A percentile compares a stretch with the other conserved stretches of the same genome.
Evolutionary conservation across 2,113 vertebrate species (phyloP).

Genomic region (Austrofundulus limnaeus): DNA sequence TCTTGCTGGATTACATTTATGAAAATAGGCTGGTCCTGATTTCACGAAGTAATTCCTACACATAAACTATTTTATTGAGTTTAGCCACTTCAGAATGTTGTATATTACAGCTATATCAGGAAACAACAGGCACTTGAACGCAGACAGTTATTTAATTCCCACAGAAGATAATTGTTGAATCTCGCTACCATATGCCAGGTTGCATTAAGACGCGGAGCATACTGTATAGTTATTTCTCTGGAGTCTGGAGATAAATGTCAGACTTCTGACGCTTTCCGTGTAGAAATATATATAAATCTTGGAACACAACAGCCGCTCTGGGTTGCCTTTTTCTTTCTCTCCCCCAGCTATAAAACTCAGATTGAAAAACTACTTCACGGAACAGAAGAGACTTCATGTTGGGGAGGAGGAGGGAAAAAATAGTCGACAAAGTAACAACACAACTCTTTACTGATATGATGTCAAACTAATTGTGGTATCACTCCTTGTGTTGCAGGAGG

Average conservation of each 20-base stretch:
- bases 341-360: background rate
- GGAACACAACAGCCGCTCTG: constrained; percentile 3
- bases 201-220: constrained; percentile 24
- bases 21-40: no score
- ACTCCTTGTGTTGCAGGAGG: constrained; percentile 19
- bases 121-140: constrained; percentile 4
- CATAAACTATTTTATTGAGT: no score
- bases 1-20: no score
- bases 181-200: background rate
- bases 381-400: background rate
- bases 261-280: background rate
- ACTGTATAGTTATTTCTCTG: constrained; percentile 10
- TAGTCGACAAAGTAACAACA: constrained; percentile 15
- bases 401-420: background rate
- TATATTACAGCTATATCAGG: background rate
- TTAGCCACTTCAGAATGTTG: no score
- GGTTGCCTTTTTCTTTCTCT: constrained; percentile 10
- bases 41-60: no score
- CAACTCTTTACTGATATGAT: constrained; percentile 26
- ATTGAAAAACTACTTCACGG: background rate
- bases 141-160: constrained; percentile 4
- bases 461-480: constrained; percentile 29
- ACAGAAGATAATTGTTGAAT: constrained; percentile 3
- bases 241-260: constrained; percentile 21
- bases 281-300: constrained; percentile 9